Conservation (phyloP, 2,113 vertebrate genomes). For the Prionailurus viverrinus region DNA sequence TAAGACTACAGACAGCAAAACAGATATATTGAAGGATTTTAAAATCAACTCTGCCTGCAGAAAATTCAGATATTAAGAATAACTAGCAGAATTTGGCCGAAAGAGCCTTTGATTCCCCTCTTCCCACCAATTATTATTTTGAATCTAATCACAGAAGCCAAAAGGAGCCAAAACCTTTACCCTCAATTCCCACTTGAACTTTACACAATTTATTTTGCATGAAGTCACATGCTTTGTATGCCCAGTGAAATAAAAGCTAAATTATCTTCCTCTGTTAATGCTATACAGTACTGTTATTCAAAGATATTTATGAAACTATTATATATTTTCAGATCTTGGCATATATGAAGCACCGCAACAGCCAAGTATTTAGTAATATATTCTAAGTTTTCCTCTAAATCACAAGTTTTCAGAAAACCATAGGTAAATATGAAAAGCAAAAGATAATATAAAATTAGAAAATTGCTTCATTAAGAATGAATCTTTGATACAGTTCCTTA, state of each 20-base stretch:
- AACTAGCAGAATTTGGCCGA: neutral
- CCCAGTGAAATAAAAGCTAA: constrained; percentile 38
- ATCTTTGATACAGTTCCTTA: constrained; percentile 43
- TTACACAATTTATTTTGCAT: constrained; percentile 18
- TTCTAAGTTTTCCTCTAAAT: constrained; percentile 62
- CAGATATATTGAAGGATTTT: neutral
- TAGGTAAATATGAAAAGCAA: constrained; percentile 68
- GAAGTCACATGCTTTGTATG: neutral
- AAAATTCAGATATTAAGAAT: constrained; percentile 16
- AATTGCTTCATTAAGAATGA: constrained; percentile 41
- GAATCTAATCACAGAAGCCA: constrained; percentile 34
- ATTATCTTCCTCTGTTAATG: constrained; percentile 54
- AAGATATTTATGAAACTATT: constrained; percentile 67
- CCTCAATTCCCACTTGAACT: constrained; percentile 34
- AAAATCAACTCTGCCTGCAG: constrained; percentile 18
- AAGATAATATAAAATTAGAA: constrained; percentile 57
- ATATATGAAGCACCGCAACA: neutral
- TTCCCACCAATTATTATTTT: constrained; percentile 25
- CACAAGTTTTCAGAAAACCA: constrained; percentile 70
- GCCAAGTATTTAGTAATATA: constrained; percentile 18
- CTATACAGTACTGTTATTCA: constrained; percentile 58
- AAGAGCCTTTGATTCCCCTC: neutral
- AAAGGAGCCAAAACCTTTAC: constrained; percentile 39
- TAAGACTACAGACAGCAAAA: neutral
- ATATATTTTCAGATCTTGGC: constrained; percentile 72